Evolutionary conservation across 2,888 invertebrate species (phyloP), one percentile per base, ranked within the genome.

Genomic region (Notodonta ziczac): DNA sequence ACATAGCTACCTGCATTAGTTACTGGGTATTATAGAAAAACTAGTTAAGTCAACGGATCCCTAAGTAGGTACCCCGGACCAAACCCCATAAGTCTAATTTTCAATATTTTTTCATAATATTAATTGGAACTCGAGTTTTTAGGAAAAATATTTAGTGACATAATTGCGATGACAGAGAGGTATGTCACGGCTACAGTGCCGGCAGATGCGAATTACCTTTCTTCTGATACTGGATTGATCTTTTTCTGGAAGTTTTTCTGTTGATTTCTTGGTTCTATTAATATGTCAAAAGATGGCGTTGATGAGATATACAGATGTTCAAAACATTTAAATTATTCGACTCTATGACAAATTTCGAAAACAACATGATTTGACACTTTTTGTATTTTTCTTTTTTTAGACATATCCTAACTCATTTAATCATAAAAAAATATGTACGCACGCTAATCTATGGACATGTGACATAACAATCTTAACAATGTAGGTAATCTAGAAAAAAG

Each of bases 401-500:
- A 35, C 0, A 5, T 3, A n/a, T n/a, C n/a, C n/a, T n/a, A 5
- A 6, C 2, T 35, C 2, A 35, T 7, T 35, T 35, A 35, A 35
- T 35, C 35, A 5, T 4, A 35, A 35, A 35, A 35, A 6, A 35
- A 35, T 7, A 7, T 35, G 35, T 35, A 35, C 6, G 35, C 35
- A 35, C 35, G 35, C 35, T 35, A 35, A 35, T 42, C 24, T 24
- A 24, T 10, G 9, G 42, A 0, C 46, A 46, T n/a, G 46, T 46
- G 46, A 46, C n/a, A 46, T 46, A 46, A 46, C 13, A 46, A 46
- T 46, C n/a, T 13, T n/a, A 16, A 50, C 32, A 24, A 58, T 55
- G 61, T 48, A 48, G 55, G 32, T 32, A 56, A 62, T 61, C 48
- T 57, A 57, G 4, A 46, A 46, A 46, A 46, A 46, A 46, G n/a